A percentile compares a stretch with the other conserved stretches of the same genome.
These are phyloP conservation scores for Micromesistius poutassou DNA, from an alignment of 2,797 vertebrate genomes.

Conservation along the genomic window DNA sequence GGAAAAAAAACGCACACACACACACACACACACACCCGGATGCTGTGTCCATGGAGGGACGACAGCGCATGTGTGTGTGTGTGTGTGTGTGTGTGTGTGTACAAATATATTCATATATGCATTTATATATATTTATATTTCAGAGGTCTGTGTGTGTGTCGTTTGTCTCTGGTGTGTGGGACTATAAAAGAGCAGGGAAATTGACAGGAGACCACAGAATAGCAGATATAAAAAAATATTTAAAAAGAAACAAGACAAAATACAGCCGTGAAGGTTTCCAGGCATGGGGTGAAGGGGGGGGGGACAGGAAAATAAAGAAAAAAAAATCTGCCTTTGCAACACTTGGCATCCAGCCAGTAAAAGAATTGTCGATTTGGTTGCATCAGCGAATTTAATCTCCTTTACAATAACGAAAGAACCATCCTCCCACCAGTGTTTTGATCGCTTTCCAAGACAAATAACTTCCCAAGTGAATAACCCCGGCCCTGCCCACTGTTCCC, in stretches of 20 bases:
- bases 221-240: conserved; percentile 36
- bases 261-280: background rate
- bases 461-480: background rate
- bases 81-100: conserved; percentile 39
- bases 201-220: conserved; percentile 57
- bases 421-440: background rate
- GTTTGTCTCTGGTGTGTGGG: conserved; percentile 71
- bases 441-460: background rate
- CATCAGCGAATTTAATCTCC: background rate
- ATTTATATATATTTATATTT: conserved; percentile 43
- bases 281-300: no score
- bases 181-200: conserved; percentile 42
- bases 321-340: background rate
- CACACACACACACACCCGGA: conserved; percentile 23
- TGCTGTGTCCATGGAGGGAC: conserved; percentile 17
- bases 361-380: background rate
- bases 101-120: conserved; percentile 32
- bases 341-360: background rate
- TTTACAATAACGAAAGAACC: background rate
- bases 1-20: conserved; percentile 31
- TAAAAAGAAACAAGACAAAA: background rate
- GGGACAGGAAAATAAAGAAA: background rate
- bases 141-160: conserved; percentile 29
- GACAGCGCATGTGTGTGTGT: conserved; percentile 26
- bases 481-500: no score